Base-by-base conservation (phyloP, 1,140 invertebrate genomes). In the Phthorimaea operculella region DNA sequence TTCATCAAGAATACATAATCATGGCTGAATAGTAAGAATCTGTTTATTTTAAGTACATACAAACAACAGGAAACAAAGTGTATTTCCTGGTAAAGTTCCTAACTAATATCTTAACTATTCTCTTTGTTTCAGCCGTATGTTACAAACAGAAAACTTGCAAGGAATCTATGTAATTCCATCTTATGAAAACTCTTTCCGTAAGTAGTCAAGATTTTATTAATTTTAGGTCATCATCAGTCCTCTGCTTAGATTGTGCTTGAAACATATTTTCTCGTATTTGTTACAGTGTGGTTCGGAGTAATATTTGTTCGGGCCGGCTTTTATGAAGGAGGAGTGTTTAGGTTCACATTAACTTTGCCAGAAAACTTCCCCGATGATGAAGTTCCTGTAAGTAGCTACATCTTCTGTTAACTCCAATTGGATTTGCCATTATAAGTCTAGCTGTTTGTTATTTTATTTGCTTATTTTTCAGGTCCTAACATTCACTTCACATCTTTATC, bases 101-200 rank as follows among this genome's bases (percentile, higher is more conserved):
- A 28, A 28, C 21, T 6, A 28, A 2, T 6, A 28, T 4, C 21
- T 28, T 28, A 28, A 28, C 6, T 28, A 28, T 11, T 17, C 51
- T 56, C 64, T 75, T 66, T 73, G 62, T 90, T 91, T 66, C 70
- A 96, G 94, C 82, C 92, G 95, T 77, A 91, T 95, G 87, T 85
- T 96, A 52, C 91, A 92, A 71, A 92, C 91, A 54, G 93, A 96
- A 86, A 92, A 94, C 76, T 79, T 97, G 36, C 90, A 91, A 70
- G 95, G 96, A 48, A 89, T 97, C 58, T 98, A 97, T 87, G 92
- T 96, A 4, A 95, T 98, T 82, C 96, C 96, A 54, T 96, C 96
- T 58, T 92, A 92, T 70, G 89, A 90, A 68, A 92, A 89, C 74
- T 90, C 92, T 45, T 88, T 93, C 66, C 63, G 92, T 93, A 88